A percentile compares a stretch with the other conserved stretches of the same genome.
phyloP scores from a whole-genome alignment of 2,797 vertebrate genomes.

The Eospalax fontanierii region DNA sequence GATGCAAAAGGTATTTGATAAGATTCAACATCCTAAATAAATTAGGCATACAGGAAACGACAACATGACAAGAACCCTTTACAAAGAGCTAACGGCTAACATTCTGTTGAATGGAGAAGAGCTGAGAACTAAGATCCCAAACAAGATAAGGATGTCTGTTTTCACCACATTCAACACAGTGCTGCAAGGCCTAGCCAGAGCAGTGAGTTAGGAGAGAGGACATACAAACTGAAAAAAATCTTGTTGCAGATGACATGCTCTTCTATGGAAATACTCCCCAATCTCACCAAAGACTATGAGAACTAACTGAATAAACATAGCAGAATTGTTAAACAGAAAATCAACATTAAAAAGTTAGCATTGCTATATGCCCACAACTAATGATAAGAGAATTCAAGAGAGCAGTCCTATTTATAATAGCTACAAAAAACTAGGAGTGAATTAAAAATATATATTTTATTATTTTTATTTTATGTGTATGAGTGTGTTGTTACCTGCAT shows the following conservation, averaged over 20 bases:
- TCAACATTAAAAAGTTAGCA: neutral
- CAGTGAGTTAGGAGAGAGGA: neutral
- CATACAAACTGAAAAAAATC: neutral
- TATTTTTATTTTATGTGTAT: no score
- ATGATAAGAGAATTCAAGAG: neutral
- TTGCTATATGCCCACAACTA: neutral
- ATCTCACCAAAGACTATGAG: neutral
- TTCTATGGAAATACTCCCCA: neutral
- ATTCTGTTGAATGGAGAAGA: neutral
- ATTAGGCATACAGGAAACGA: neutral
- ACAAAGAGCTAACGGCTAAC: neutral
- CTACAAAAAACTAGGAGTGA: no score
- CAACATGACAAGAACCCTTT: neutral
- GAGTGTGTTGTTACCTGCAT: no score
- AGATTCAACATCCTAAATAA: neutral
- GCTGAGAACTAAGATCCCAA: neutral
- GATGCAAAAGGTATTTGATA: neutral
- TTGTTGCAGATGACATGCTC: neutral
- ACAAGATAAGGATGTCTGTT: no score
- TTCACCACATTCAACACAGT: neutral
- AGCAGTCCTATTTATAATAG: neutral
- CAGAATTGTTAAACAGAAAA: neutral
- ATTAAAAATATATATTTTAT: no score
- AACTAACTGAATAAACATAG: neutral
- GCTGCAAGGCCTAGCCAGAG: neutral